A percentile compares a stretch with the other conserved stretches of the same genome.
These are phyloP conservation scores for Camelus dromedarius DNA, from an alignment of 2,113 vertebrate species.

Conservation along the genomic window DNA sequence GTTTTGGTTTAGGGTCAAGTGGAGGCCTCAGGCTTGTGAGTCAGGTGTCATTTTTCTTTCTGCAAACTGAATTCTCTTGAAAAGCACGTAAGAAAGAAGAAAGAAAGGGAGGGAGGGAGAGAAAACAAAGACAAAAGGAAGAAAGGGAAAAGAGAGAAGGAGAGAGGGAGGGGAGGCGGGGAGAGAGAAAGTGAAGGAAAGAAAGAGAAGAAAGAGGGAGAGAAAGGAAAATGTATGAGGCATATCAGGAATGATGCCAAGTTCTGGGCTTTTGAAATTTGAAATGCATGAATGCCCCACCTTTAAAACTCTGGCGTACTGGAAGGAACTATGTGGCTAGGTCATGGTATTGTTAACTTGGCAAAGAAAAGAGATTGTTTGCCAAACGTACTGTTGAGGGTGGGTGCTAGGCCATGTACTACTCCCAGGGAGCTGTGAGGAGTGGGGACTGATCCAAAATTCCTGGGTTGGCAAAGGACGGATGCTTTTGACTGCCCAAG, in stretches of 20 bases:
- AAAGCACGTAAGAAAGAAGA: neutral
- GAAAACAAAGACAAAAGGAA: neutral
- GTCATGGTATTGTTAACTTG: constrained; percentile 60
- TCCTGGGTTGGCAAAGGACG: constrained; percentile 9
- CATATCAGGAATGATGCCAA: constrained; percentile 6
- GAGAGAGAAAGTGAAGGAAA: no score
- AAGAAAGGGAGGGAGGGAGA: neutral
- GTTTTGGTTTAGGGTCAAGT: neutral
- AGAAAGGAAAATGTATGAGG: neutral
- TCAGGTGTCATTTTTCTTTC: constrained; percentile 17
- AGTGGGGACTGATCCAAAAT: neutral
- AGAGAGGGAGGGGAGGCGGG: neutral
- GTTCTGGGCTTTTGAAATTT: constrained; percentile 70
- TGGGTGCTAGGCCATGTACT: neutral
- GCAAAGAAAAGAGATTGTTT: constrained; percentile 50
- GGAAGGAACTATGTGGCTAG: constrained; percentile 48
- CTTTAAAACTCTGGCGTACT: constrained; percentile 48
- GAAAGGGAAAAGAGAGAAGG: neutral
- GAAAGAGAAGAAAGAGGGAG: neutral
- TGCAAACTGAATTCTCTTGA: neutral
- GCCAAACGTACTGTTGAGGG: constrained; percentile 21
- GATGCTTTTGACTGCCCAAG: neutral
- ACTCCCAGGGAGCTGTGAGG: neutral
- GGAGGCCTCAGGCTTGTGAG: neutral
- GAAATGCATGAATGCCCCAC: neutral